A percentile compares a stretch with the other conserved stretches of the same genome.
Evolutionary conservation across 2,113 vertebrate genomes (phyloP).

Genomic region (Engraulis encrasicolus): DNA sequence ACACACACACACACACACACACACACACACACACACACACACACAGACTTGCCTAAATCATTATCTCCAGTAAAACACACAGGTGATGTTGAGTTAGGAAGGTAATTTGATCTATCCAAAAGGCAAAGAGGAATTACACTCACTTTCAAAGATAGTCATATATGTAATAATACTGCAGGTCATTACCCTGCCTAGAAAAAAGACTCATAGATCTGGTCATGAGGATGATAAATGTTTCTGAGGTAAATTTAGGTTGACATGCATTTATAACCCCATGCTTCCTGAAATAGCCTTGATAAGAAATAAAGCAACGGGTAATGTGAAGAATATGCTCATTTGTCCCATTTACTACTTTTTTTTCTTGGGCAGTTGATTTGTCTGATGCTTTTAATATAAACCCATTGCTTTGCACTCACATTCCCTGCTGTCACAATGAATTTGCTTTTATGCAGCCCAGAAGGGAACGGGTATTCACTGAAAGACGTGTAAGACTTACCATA

Average conservation of each 20-base stretch:
- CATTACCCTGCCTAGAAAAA: conserved; percentile 64
- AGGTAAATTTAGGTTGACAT: conserved; percentile 80
- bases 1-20: too few species aligned
- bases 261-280: conserved; percentile 79
- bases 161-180: conserved; percentile 28
- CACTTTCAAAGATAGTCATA: background rate
- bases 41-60: too few species aligned
- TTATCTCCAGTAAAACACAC: too few species aligned
- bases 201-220: conserved; percentile 67
- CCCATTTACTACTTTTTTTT: conserved; percentile 70
- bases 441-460: background rate
- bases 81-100: too few species aligned
- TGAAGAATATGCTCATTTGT: conserved; percentile 71
- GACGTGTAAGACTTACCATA: too few species aligned
- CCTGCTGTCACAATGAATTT: conserved; percentile 46
- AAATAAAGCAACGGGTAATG: conserved; percentile 74
- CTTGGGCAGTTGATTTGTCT: conserved; percentile 63
- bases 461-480: background rate
- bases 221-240: conserved; percentile 70
- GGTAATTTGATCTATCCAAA: too few species aligned
- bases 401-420: conserved; percentile 69
- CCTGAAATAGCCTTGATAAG: conserved; percentile 79
- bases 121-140: background rate
- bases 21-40: too few species aligned
- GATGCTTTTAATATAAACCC: conserved; percentile 72